Evolutionary conservation across 2,797 vertebrate genomes (phyloP).

Genomic region (Chaetophractus vellerosus): DNA sequence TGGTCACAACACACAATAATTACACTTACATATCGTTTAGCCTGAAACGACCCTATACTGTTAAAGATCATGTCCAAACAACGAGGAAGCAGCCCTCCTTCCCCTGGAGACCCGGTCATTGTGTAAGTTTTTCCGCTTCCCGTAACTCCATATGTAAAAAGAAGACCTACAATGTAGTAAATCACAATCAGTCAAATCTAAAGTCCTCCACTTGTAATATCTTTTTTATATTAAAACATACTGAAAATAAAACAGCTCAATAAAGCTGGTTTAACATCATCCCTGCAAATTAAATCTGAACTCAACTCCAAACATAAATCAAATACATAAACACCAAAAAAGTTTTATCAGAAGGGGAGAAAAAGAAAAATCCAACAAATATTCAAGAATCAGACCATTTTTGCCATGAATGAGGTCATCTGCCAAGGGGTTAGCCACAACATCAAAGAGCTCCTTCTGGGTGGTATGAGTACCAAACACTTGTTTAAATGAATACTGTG

Average conservation of each 20-base stretch:
- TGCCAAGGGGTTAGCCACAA: conserved; percentile 95
- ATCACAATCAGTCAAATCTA: neutral
- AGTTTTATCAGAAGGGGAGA: neutral
- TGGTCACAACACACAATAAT: neutral
- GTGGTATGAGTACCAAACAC: conserved; percentile 94
- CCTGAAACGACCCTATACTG: conserved; percentile 95
- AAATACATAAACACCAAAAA: conserved; percentile 26
- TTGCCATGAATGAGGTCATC: conserved; percentile 96
- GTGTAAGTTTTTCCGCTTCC: conserved; percentile 98
- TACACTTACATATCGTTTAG: conserved; percentile 95
- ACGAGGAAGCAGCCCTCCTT: conserved; percentile 96
- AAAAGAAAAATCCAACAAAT: conserved; percentile 27
- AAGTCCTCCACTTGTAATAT: neutral
- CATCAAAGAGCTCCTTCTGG: conserved; percentile 95
- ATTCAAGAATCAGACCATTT: conserved; percentile 92
- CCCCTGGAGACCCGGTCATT: conserved; percentile 97
- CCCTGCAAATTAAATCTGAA: conserved; percentile 1
- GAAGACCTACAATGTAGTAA: conserved; percentile 91
- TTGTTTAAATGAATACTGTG: conserved; percentile 97
- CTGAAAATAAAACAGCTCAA: neutral
- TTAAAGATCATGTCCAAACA: conserved; percentile 98
- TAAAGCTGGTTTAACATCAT: neutral
- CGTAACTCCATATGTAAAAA: conserved; percentile 98
- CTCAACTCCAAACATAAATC: conserved; percentile 42
- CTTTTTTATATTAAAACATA: conserved; percentile 24